Evolutionary conservation across 2,113 vertebrate genomes (phyloP), one percentile per base, ranked within the genome.

Genomic region (Notothenia rossii): DNA sequence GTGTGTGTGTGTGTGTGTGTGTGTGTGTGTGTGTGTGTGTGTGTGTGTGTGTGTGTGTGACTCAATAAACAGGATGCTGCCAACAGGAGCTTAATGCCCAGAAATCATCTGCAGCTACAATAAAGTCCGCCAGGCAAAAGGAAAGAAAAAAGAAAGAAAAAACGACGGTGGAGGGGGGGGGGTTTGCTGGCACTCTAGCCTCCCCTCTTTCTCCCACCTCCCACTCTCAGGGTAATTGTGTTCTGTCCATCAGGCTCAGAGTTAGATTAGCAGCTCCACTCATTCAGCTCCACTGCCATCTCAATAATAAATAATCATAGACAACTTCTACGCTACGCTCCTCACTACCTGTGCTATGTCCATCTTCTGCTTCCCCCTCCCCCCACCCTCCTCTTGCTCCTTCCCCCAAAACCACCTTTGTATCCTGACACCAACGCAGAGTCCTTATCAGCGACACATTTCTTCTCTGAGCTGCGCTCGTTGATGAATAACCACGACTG

Each of bases 201-300:
- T 45, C 55, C 59, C 43, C 29, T 60, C 56, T 54, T 65, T 55
- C 25, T 43, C 64, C 77, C 73, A 86, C 86, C 81, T 89, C 83
- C 76, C 73, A 58, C 83, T 79, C 79, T 81, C 77, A 40, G 81
- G 64, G 83, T 90, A 90, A 91, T 88, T 93, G 87, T 81, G 72
- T 90, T 90, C 91, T 64, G 91, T 92, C 92, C 91, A 88, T 93
- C 90, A 92, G 87, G 89, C 89, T 94, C 91, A 91, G 85, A 86
- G 77, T 92, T 89, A 93, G 88, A 94, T 92, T 90, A 89, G 86
- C 56, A 12, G 61, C 85, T 85, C 68, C 79, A 79, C 83, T 90
- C 81, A 73, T 90, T 88, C 73, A 79, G 77, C 83, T 90, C 79
- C 88, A 67, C 84, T 80, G 79, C 90, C 86, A 79, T 92, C 85